These are phyloP conservation scores for Colletes latitarsis DNA, from an alignment of 1,140 invertebrate genomes.

Conservation along the genomic window DNA sequence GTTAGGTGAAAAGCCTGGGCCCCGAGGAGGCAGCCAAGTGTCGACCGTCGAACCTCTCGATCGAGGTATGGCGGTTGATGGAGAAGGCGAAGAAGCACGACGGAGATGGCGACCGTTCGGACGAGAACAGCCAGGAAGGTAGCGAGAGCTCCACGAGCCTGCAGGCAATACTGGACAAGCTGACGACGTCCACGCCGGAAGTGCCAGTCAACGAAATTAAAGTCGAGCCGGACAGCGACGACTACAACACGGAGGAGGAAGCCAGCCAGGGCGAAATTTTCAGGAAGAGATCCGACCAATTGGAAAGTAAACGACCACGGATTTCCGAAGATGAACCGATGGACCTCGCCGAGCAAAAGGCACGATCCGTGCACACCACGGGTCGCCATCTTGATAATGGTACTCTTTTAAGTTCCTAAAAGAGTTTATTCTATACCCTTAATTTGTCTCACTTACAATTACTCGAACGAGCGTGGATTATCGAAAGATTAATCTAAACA, in stretches of 20 bases:
- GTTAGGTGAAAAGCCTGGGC: conserved; percentile 62
- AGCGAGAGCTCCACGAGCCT: conserved; percentile 35
- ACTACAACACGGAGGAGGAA: conserved; percentile 45
- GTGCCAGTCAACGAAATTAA: conserved; percentile 34
- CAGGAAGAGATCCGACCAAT: background rate
- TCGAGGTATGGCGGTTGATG: conserved; percentile 70
- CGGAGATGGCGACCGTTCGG: conserved; percentile 60
- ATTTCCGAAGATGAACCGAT: conserved; percentile 38
- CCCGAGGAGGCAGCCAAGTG: conserved; percentile 65
- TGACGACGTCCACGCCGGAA: conserved; percentile 32
- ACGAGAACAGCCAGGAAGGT: conserved; percentile 63
- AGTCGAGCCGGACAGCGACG: conserved; percentile 48
- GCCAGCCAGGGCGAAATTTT: conserved; percentile 18
- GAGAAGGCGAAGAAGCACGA: conserved; percentile 63
- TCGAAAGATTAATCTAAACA: background rate
- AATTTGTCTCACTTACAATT: no score
- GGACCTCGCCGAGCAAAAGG: conserved; percentile 43
- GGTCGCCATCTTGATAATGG: conserved; percentile 30
- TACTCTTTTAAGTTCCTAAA: conserved; percentile 12
- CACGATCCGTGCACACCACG: background rate
- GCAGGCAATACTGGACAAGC: conserved; percentile 49
- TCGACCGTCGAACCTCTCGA: conserved; percentile 66
- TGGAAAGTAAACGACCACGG: conserved; percentile 24
- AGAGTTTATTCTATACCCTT: no score
- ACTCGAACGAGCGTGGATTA: no score